These are phyloP conservation scores for Eristalinus aeneus DNA, from an alignment of 2,888 invertebrate genomes.

Conservation along the genomic window DNA sequence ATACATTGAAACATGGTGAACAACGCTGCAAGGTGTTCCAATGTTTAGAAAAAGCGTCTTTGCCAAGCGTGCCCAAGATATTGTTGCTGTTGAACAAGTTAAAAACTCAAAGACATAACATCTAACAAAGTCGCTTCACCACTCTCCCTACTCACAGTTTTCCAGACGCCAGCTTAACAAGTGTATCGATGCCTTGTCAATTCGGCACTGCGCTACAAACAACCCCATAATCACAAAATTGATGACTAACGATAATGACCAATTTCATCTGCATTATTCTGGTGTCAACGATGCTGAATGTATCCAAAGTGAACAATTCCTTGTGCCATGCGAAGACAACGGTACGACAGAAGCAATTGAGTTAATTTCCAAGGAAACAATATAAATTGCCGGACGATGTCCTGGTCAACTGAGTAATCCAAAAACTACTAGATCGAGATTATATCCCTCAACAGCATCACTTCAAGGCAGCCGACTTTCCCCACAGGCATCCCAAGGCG, in stretches of 20 bases:
- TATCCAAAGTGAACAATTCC: slow-evolving; percentile 59
- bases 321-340: slow-evolving; percentile 60
- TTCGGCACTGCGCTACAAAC: background rate
- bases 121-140: too few species aligned
- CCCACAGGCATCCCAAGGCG: slow-evolving; percentile 27
- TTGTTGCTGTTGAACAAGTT: too few species aligned
- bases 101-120: too few species aligned
- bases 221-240: slow-evolving; percentile 64
- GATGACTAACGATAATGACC: slow-evolving; percentile 66
- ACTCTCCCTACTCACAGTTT: too few species aligned
- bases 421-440: slow-evolving; percentile 59
- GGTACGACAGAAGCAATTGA: slow-evolving; percentile 57
- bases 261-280: slow-evolving; percentile 67
- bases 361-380: slow-evolving; percentile 70
- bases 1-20: too few species aligned
- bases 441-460: slow-evolving; percentile 35
- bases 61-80: too few species aligned
- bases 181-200: background rate
- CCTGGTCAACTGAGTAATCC: slow-evolving; percentile 64
- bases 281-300: slow-evolving; percentile 65
- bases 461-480: background rate
- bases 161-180: too few species aligned
- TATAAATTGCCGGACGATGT: slow-evolving; percentile 65
- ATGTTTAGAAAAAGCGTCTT: too few species aligned
- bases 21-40: too few species aligned